Evolutionary conservation across 2,797 vertebrate species (phyloP).

Genomic region (Pangasius sanitwongsei): DNA sequence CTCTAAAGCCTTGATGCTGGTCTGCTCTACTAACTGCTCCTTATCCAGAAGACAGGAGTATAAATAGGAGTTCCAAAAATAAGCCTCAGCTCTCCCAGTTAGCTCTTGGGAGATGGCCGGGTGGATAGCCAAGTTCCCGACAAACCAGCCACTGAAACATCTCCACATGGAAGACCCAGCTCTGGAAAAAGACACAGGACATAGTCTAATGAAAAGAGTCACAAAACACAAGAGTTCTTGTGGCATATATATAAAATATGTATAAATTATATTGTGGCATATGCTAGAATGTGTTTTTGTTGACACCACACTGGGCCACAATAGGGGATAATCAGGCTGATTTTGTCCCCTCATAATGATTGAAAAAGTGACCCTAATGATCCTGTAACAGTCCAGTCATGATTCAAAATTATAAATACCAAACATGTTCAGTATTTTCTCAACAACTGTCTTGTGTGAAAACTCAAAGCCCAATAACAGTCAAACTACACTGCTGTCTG

Average conservation of each 20-base stretch:
- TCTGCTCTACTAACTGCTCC: conserved; percentile 64
- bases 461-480: not conserved
- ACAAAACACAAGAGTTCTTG: not conserved
- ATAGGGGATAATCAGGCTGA: not conserved
- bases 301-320: not conserved
- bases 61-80: conserved; percentile 77
- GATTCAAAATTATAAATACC: not conserved
- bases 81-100: conserved; percentile 72
- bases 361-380: not conserved
- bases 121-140: conserved; percentile 68
- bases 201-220: not conserved
- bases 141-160: conserved; percentile 45
- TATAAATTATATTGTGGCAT: not conserved
- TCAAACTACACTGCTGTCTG: not conserved
- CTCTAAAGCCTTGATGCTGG: conserved; percentile 69
- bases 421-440: not conserved
- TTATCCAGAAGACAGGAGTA: conserved; percentile 63
- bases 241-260: not conserved
- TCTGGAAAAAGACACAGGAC: conserved; percentile 12
- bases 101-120: conserved; percentile 69
- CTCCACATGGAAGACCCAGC: conserved; percentile 30
- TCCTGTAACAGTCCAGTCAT: not conserved
- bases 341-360: not conserved
- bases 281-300: not conserved
- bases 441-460: not conserved